A percentile compares a stretch with the other conserved stretches of the same genome.
Evolutionary conservation across 2,888 invertebrate species (phyloP).

Genomic region (Invenusta paracnida): DNA sequence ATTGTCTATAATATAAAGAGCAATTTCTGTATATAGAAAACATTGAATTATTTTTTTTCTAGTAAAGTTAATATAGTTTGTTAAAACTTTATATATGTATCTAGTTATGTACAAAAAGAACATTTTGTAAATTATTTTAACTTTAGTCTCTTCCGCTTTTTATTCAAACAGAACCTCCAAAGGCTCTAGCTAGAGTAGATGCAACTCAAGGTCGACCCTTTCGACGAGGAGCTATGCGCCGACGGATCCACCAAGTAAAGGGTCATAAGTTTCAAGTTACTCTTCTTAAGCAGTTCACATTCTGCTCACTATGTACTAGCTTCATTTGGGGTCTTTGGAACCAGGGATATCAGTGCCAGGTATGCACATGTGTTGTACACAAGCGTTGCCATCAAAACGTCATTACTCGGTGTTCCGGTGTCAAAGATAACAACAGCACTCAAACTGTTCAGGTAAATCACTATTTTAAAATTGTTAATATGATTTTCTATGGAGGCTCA

Average conservation of each 20-base stretch:
- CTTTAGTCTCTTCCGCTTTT: no score
- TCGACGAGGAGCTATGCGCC: constrained; percentile 89
- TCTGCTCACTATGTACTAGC: constrained; percentile 97
- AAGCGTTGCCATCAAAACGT: constrained; percentile 94
- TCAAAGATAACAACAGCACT: constrained; percentile 65
- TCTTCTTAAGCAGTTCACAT: constrained; percentile 93
- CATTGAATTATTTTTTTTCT: no score
- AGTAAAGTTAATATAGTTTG: no score
- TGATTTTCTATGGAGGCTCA: no score
- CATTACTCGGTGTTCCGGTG: constrained; percentile 96
- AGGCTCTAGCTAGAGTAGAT: neutral
- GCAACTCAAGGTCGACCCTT: constrained; percentile 37
- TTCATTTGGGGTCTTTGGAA: constrained; percentile 82
- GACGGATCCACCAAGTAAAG: constrained; percentile 89
- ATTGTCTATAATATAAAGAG: no score
- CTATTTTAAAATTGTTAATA: no score
- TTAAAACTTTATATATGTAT: no score
- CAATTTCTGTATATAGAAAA: no score
- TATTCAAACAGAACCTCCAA: neutral
- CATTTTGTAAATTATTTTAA: no score
- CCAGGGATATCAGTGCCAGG: constrained; percentile 66
- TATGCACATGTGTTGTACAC: constrained; percentile 98
- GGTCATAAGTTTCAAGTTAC: constrained; percentile 96
- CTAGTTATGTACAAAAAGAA: no score
- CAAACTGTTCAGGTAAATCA: neutral